Evolutionary conservation across 2,797 vertebrate species (phyloP), one percentile per base, ranked within the genome.

Genomic region (Tauraco hartlaubi): DNA sequence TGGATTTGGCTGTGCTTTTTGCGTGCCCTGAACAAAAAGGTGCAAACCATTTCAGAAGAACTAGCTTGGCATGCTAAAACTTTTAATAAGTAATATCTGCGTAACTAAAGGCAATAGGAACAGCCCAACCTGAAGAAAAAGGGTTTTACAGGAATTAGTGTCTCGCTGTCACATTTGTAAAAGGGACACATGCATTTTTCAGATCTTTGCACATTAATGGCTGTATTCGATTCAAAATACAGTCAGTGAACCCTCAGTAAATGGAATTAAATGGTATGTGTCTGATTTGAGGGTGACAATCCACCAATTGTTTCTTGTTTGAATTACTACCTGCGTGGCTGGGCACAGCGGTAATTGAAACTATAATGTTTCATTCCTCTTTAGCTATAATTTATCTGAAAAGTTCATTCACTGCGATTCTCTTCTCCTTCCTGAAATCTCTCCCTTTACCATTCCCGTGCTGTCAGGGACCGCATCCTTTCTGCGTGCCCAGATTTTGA

Each of bases 181-280:
- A 91, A 95, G 90, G 90, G 93, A 94, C 94, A 95, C 93, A 95
- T 92, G 93, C 93, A 93, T 96, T 96, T 95, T 92, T 96, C 96
- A 97, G 92, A 96, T 96, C 95, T 95, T 93, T 97, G 96, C 96
- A 95, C 96, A 95, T 96, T 97, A 97, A 96, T 87, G 96, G 95
- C 88, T 93, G 85, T 92, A 82, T 95, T 96, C 95, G 95, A 97
- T 96, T 97, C 95, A 96, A 97, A 97, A 96, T 95, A 96, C 95
- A 96, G 93, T 61, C 95, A 96, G 94, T 97, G 96, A 97, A 97
- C 96, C 96, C 61, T 94, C 93, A 95, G 94, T 96, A 97, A 97
- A 95, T 95, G 96, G 96, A 97, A 96, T 97, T 97, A 96, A 97
- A 97, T 97, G 93, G 96, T 90, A 96, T 96, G 96, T 96, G 93